Percentiles rank a stretch among this genome's conserved stretches.
phyloP scores from a whole-genome alignment of 1,140 invertebrate species.

The Brachionus koreanus region DNA sequence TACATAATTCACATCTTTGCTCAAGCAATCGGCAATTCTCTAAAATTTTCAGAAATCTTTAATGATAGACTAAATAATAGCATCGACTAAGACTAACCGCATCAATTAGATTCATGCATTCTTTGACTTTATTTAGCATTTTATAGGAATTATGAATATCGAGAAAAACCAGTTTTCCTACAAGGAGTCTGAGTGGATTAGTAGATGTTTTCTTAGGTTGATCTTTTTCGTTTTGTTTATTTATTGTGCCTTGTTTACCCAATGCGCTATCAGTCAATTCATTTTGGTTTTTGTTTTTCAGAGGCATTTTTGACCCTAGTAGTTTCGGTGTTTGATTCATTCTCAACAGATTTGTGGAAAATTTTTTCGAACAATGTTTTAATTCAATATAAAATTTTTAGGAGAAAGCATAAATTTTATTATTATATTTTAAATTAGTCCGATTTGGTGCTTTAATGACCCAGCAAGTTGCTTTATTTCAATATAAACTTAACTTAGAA shows the following conservation, averaged over 20 bases:
- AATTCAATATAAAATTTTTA: neutral
- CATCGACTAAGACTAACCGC: neutral
- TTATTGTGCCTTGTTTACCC: neutral
- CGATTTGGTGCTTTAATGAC: neutral
- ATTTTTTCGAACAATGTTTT: neutral
- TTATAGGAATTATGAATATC: slow-evolving; percentile 32
- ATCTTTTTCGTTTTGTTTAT: neutral
- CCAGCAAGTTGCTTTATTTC: neutral
- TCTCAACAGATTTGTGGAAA: neutral
- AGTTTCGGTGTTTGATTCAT: neutral
- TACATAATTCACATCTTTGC: slow-evolving; percentile 34
- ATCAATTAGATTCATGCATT: slow-evolving; percentile 37
- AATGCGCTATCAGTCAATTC: neutral
- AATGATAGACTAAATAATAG: neutral
- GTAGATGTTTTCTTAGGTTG: neutral
- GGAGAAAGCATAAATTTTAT: neutral
- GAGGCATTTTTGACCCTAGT: neutral
- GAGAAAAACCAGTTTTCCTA: slow-evolving; percentile 19
- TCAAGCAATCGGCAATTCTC: slow-evolving; percentile 29
- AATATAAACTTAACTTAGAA: neutral
- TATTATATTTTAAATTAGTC: neutral
- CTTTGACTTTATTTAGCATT: slow-evolving; percentile 13
- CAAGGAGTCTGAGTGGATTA: neutral
- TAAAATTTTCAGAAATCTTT: neutral
- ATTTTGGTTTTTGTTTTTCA: slow-evolving; percentile 16